A percentile compares a stretch with the other conserved stretches of the same genome.
Evolutionary conservation across 2,888 invertebrate species (phyloP).

Genomic region (Scaeva pyrastri): DNA sequence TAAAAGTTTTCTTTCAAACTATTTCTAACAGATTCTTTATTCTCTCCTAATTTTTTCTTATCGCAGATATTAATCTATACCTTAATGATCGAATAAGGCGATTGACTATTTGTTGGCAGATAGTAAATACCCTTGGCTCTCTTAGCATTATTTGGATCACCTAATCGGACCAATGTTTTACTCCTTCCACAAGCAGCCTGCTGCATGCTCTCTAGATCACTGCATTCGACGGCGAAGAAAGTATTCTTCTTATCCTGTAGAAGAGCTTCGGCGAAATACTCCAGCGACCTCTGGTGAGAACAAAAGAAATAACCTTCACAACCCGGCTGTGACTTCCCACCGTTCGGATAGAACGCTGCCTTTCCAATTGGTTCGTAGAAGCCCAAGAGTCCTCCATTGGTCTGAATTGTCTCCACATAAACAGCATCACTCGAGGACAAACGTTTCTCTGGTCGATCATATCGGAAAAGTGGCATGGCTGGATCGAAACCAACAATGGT

Average conservation of each 20-base stretch:
- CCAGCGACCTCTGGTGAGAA: conserved; percentile 81
- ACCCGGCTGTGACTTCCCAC: conserved; percentile 85
- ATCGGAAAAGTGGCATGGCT: conserved; percentile 77
- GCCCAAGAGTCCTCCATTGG: conserved; percentile 78
- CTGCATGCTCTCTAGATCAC: conserved; percentile 41
- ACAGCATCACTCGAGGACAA: conserved; percentile 77
- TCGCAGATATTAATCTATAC: not conserved
- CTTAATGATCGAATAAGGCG: conserved; percentile 11
- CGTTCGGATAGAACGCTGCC: conserved; percentile 85
- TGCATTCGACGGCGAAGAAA: conserved; percentile 33
- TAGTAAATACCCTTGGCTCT: conserved; percentile 34
- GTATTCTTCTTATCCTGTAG: not conserved
- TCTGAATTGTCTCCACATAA: conserved; percentile 79
- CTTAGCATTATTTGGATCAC: conserved; percentile 38
- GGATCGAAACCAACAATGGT: conserved; percentile 84
- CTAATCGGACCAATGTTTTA: conserved; percentile 30
- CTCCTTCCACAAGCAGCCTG: not conserved
- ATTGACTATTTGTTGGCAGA: conserved; percentile 28
- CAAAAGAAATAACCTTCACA: conserved; percentile 79
- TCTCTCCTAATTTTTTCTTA: not conserved
- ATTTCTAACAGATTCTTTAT: conserved; percentile 29
- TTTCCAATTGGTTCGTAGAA: conserved; percentile 79
- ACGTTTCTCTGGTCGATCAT: conserved; percentile 76
- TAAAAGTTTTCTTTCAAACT: not conserved
- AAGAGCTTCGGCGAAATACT: conserved; percentile 82